Conservation (phyloP, 2,888 invertebrate genomes). For the Oconnorella tubifera region DNA sequence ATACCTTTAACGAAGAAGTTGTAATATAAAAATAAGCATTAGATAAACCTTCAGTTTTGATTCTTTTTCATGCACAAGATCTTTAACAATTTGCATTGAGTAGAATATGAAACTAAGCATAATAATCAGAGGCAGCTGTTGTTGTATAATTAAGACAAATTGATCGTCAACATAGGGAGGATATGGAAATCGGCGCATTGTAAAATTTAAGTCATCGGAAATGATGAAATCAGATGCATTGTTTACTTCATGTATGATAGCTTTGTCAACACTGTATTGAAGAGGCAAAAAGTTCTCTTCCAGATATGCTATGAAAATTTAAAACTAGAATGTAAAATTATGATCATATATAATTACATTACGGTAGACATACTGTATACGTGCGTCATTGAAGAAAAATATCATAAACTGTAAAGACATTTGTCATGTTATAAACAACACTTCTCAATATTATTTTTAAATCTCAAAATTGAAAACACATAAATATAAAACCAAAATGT, state of each 20-base stretch:
- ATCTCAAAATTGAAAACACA: too few relatives aligned
- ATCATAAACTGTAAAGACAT: too few relatives aligned
- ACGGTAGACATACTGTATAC: too few relatives aligned
- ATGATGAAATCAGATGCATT: too few relatives aligned
- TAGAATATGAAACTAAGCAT: constrained; percentile 75
- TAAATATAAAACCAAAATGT: too few relatives aligned
- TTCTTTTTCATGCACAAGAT: constrained; percentile 71
- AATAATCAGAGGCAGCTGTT: constrained; percentile 70
- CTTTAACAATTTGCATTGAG: constrained; percentile 71
- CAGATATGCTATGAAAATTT: not conserved
- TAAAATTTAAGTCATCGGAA: constrained; percentile 40
- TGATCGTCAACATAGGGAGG: constrained; percentile 67
- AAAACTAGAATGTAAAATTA: too few relatives aligned
- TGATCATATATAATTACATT: too few relatives aligned
- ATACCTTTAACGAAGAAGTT: too few relatives aligned
- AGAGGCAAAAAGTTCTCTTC: constrained; percentile 67
- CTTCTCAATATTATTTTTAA: too few relatives aligned
- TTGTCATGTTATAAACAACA: too few relatives aligned
- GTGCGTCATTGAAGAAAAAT: too few relatives aligned
- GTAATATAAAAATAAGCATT: too few relatives aligned
- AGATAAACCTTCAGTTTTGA: constrained; percentile 72
- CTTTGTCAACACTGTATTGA: constrained; percentile 61
- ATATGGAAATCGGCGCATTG: constrained; percentile 66
- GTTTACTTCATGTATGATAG: not conserved
- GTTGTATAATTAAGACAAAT: constrained; percentile 64